Evolutionary conservation across 2,888 invertebrate genomes (phyloP).

Genomic region (Morinoia aosen): DNA sequence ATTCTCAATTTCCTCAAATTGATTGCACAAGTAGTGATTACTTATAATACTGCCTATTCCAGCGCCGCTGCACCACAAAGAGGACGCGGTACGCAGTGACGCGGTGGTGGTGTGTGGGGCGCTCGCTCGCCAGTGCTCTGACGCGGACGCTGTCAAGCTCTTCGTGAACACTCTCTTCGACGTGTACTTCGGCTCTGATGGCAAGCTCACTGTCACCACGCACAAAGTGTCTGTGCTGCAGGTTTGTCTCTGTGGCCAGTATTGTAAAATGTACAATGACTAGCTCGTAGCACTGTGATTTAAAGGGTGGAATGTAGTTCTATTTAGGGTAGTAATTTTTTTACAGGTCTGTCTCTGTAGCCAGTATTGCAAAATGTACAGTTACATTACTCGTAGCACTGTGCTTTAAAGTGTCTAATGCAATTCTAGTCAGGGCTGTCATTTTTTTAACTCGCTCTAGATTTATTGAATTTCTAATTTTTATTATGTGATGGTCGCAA

Average conservation of each 20-base stretch:
- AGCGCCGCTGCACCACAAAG: constrained; percentile 82
- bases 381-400: too few relatives aligned
- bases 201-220: constrained; percentile 89
- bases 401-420: too few relatives aligned
- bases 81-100: constrained; percentile 82
- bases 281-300: too few relatives aligned
- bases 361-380: background rate
- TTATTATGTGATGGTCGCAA: too few relatives aligned
- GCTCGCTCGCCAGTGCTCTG: constrained; percentile 81
- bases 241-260: constrained; percentile 72
- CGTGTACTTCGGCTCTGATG: constrained; percentile 88
- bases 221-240: constrained; percentile 89
- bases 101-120: constrained; percentile 82
- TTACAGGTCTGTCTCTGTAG: constrained; percentile 76
- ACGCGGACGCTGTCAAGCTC: constrained; percentile 78
- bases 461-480: too few relatives aligned
- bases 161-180: constrained; percentile 80
- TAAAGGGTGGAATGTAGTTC: too few relatives aligned
- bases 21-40: too few relatives aligned
- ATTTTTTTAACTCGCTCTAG: background rate
- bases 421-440: background rate
- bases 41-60: background rate
- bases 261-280: too few relatives aligned
- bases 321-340: too few relatives aligned
- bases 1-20: background rate